phyloP scores from a whole-genome alignment of 2,888 invertebrate species.

The Drosophila nigritarsus region DNA sequence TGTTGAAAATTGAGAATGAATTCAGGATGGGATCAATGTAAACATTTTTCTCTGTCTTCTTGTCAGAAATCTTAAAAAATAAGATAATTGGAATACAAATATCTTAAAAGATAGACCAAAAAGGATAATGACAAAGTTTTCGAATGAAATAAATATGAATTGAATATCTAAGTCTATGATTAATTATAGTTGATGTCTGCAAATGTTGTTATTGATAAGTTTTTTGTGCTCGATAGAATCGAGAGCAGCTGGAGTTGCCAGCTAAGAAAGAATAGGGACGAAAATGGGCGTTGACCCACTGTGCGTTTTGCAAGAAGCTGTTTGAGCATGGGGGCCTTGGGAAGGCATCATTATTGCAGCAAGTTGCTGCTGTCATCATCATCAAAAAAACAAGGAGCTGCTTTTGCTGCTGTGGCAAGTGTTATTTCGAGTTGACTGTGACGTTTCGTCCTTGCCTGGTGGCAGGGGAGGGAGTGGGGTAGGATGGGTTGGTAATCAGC shows the following conservation, averaged over 20 bases:
- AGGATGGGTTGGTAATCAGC: conserved; percentile 40
- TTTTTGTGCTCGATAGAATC: background rate
- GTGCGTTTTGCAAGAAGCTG: conserved; percentile 11
- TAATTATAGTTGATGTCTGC: background rate
- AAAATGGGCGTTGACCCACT: background rate
- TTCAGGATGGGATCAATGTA: no score
- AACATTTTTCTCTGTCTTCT: no score
- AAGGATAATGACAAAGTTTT: no score
- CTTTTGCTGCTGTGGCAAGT: conserved; percentile 45
- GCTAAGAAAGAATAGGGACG: background rate
- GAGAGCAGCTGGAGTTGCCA: background rate
- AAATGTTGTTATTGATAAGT: background rate
- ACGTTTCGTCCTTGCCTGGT: conserved; percentile 16
- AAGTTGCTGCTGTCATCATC: conserved; percentile 68
- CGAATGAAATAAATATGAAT: no score
- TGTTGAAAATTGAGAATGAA: no score
- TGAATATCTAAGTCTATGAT: background rate
- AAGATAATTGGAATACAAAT: no score
- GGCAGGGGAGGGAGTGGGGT: conserved; percentile 10
- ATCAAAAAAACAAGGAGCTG: conserved; percentile 60
- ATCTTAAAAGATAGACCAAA: no score
- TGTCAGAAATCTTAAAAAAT: no score
- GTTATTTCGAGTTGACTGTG: conserved; percentile 70
- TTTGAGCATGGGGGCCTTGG: background rate
- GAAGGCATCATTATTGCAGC: conserved; percentile 58